Evolutionary conservation across 2,888 invertebrate genomes (phyloP), one percentile per base, ranked within the genome.

Genomic region (Rhimphoctona megacephalus): DNA sequence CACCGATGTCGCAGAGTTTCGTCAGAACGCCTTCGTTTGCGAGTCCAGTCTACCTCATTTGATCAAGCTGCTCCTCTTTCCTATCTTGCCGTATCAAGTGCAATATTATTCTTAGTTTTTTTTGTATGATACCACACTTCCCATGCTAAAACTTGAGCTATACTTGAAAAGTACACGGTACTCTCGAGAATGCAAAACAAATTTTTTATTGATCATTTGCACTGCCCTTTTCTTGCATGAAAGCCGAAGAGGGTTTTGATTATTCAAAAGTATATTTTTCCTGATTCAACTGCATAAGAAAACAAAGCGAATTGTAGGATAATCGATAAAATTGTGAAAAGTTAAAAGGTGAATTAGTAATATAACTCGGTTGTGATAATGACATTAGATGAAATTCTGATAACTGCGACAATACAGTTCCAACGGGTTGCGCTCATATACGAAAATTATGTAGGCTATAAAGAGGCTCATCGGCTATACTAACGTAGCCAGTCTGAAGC

Each of bases 1-100:
- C 72, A 69, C 76, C 81, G 43, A 81, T 69, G 66, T 64, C 77
- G 74, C 69, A 77, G 61, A 52, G 64, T 79, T 74, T 67, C 57
- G 77, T 83, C 69, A 80, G 22, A 57, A 66, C 66, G 25, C 67
- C 67, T 67, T 46, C n/a, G 9, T 52, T 36, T 22, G 19, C 61
- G 3, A 69, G 78, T 67, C 79, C 67, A 66, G 78, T 57, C 52
- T 52, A 46, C 49, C 72, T 78, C 64, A 73, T 43, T 49, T 39
- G 43, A 66, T 66, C 57, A 36, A 77, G 25, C 25, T n/a, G 17
- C 49, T 70, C 57, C 22, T 6, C 39, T 39, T 17, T 36, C 39
- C 19, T 30, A 36, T 61, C 30, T 39, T n/a, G 19, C 22, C 39
- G 67, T 33, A 17, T 43, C 22, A 46, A 17, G 39, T 36, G 11